Percentiles rank a stretch among this genome's conserved stretches.
Conservation (phyloP, 2,113 vertebrate species). For the Nothoprocta perdicaria region DNA sequence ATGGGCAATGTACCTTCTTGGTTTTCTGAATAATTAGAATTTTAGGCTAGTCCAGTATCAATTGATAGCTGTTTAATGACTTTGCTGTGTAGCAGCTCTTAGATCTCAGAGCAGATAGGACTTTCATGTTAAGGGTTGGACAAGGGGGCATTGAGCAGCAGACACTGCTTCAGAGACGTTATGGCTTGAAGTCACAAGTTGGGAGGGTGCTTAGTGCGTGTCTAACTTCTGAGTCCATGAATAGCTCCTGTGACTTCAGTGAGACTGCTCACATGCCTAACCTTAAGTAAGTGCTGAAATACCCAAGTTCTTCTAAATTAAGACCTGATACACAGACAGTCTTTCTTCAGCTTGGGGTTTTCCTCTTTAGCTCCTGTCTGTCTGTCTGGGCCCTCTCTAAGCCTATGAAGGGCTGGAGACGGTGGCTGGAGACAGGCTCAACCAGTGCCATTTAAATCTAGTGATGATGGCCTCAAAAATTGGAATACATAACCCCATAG, state of each 20-base stretch:
- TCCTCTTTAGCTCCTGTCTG: not conserved
- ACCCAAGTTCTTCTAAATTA: not conserved
- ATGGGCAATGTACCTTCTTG: fast-evolving
- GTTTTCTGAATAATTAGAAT: not conserved
- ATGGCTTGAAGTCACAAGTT: not conserved
- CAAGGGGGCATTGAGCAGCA: not conserved
- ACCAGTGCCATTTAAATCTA: not conserved
- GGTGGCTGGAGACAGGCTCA: not conserved
- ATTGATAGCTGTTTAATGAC: not conserved
- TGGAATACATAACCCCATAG: not conserved
- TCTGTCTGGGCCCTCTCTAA: not conserved
- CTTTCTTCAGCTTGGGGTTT: not conserved
- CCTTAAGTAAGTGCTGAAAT: not conserved
- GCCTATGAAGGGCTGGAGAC: not conserved
- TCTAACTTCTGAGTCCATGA: not conserved
- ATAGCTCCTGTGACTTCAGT: conserved; percentile 5
- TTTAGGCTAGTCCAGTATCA: not conserved
- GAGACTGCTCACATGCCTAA: not conserved
- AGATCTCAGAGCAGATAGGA: not conserved
- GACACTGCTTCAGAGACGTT: fast-evolving
- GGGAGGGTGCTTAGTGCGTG: not conserved
- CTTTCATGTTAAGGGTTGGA: not conserved
- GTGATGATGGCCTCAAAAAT: not conserved
- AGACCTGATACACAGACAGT: not conserved
- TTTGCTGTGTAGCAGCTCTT: not conserved